Evolutionary conservation across 2,113 vertebrate genomes (phyloP).

Genomic region (Nerophis lumbriciformis): DNA sequence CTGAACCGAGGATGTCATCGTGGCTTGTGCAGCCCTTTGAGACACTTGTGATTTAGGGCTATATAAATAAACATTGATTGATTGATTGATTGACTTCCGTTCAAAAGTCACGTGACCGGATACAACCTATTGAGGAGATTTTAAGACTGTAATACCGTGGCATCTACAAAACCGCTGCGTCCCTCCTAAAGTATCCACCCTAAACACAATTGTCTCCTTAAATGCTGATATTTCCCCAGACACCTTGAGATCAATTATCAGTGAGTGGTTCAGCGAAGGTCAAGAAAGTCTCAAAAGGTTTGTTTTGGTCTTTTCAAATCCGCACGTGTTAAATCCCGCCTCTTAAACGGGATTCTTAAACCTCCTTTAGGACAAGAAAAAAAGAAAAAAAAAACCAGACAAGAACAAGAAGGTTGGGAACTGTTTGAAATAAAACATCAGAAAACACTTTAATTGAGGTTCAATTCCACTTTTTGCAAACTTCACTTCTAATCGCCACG

Average conservation of each 20-base stretch:
- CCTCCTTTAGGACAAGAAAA: neutral
- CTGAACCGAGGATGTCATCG: too few species aligned
- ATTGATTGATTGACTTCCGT: too few species aligned
- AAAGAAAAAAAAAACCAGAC: too few species aligned
- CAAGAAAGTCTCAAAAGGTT: neutral
- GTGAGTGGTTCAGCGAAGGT: constrained; percentile 1
- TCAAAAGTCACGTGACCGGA: too few species aligned
- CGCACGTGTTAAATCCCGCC: constrained; percentile 1
- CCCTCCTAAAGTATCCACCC: too few species aligned
- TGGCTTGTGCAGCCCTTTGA: too few species aligned
- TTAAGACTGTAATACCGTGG: too few species aligned
- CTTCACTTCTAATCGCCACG: neutral
- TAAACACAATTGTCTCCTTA: neutral
- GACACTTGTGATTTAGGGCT: too few species aligned
- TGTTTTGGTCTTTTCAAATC: neutral
- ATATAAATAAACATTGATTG: too few species aligned
- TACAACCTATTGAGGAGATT: too few species aligned
- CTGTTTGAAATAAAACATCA: neutral
- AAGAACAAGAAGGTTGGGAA: neutral
- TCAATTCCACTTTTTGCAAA: neutral
- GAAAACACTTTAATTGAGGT: neutral
- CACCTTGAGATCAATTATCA: constrained; percentile 4
- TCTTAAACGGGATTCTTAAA: neutral
- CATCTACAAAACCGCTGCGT: too few species aligned
- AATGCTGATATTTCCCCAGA: neutral